Conservation (phyloP, 2,797 vertebrate genomes). For the Pygocentrus nattereri region DNA sequence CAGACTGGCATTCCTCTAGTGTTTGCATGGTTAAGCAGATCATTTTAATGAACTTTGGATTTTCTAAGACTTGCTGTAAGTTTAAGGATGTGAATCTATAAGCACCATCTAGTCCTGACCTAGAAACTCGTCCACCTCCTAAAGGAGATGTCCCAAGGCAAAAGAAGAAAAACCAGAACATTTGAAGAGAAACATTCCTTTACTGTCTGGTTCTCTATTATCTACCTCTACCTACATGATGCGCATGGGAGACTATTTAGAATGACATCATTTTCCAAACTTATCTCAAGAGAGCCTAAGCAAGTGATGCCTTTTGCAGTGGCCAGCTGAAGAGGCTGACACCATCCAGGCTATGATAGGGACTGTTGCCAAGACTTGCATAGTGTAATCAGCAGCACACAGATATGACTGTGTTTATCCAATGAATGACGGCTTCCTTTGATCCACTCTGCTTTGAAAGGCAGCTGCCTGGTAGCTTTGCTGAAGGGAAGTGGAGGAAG, state of each 20-base stretch:
- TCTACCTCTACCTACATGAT: conserved; percentile 36
- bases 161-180: conserved; percentile 14
- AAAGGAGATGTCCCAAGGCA: neutral
- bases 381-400: conserved; percentile 64
- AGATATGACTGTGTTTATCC: conserved; percentile 62
- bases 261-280: conserved; percentile 54
- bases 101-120: neutral
- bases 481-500: conserved; percentile 9
- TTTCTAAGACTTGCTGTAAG: neutral
- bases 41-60: neutral
- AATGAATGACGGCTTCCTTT: conserved; percentile 48
- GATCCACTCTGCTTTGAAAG: conserved; percentile 36
- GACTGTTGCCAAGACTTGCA: conserved; percentile 54
- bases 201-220: conserved; percentile 42
- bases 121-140: conserved; percentile 1
- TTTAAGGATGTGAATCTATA: neutral
- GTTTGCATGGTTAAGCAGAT: neutral
- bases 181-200: conserved; percentile 31
- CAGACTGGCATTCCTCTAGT: neutral
- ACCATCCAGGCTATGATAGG: conserved; percentile 51
- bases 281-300: conserved; percentile 23
- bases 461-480: neutral
- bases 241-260: conserved; percentile 25
- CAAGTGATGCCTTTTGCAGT: conserved; percentile 18
- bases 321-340: conserved; percentile 46